Base-by-base conservation (phyloP, 2,113 vertebrate genomes). In the Gopherus flavomarginatus region DNA sequence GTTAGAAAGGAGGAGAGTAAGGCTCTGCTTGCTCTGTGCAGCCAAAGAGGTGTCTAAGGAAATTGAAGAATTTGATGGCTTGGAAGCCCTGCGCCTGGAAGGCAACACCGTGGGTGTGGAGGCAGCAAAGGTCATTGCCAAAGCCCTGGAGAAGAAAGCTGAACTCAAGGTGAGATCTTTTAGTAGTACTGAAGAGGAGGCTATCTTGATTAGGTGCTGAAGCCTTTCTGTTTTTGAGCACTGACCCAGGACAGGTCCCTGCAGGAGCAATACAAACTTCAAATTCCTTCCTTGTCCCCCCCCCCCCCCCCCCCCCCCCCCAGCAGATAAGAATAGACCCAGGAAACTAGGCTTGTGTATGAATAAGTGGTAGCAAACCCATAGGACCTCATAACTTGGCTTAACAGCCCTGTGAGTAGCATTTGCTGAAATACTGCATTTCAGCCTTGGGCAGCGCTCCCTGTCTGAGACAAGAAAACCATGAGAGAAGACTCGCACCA, bases 71-170 rank as follows among this genome's bases (percentile, higher is more conserved):
- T 99, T 99, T 89, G 98, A 98, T 29, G 98, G 98, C 59, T 96
- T 99, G 50, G 98, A 99, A 96, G 99, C 99, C 7, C 97, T 99
- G 94, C 97, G 99, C 16, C 95, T 99, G 86, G 99, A 99, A 97
- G 99, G 99, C 53, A 99, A 99, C 98, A 99, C 99, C 0, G 94
- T 99, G 9, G 99, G 99, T 1, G 99, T 99, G 96, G 99, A 99
- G 59, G 99, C 99, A 1, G 99, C 99, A 57, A 98, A 98, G 92
- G 99, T 99, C 96, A 99, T 99, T 4, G 99, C 99, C 85, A 99
- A 99, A 97, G 99, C 99, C 42, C 98, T 99, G 78, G 98, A 99
- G 97, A 99, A 98, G 59, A 99, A 99, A 97, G 98, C 98, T 0
- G 98, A 99, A 62, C 98, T 99, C 84, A 99, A 99, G 99, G 99